Percentiles rank a stretch among this genome's conserved stretches.
These are phyloP conservation scores for Scelioninae gen. 1 DNA, from an alignment of 2,888 invertebrate genomes.

Conservation along the genomic window DNA sequence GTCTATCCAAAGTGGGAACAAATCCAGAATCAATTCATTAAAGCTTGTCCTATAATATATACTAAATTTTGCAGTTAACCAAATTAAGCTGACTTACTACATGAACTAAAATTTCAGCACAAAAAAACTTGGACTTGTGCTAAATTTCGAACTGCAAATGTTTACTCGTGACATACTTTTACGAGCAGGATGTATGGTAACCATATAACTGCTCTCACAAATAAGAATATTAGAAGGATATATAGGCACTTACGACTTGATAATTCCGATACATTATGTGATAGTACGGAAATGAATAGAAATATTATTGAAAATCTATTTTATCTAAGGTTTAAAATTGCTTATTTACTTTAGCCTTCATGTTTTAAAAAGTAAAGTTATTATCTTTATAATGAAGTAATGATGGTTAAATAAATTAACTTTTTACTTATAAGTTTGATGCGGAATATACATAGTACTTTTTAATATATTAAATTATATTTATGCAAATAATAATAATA, in stretches of 20 bases:
- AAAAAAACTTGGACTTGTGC: constrained; percentile 12
- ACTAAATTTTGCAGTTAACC: constrained; percentile 17
- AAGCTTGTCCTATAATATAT: background rate
- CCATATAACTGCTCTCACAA: too few relatives aligned
- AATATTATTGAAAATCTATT: background rate
- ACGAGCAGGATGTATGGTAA: too few relatives aligned
- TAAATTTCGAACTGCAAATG: constrained; percentile 5
- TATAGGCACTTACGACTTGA: constrained; percentile 4
- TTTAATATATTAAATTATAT: too few relatives aligned
- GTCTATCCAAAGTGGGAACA: constrained; percentile 1
- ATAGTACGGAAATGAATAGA: constrained; percentile 9
- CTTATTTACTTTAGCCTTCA: too few relatives aligned
- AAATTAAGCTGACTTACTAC: constrained; percentile 12
- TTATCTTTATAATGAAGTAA: too few relatives aligned
- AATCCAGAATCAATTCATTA: constrained; percentile 27
- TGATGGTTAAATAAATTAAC: too few relatives aligned
- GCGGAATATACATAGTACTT: too few relatives aligned
- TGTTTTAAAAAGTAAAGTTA: too few relatives aligned
- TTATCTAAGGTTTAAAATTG: too few relatives aligned
- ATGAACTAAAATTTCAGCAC: constrained; percentile 7
- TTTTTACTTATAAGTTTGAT: too few relatives aligned
- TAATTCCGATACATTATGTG: constrained; percentile 7
- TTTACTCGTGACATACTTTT: too few relatives aligned
- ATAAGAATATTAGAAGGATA: constrained; percentile 1
- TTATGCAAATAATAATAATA: too few relatives aligned